Evolutionary conservation across 2,797 vertebrate species (phyloP).

Genomic region (Nannoperca obscura): DNA sequence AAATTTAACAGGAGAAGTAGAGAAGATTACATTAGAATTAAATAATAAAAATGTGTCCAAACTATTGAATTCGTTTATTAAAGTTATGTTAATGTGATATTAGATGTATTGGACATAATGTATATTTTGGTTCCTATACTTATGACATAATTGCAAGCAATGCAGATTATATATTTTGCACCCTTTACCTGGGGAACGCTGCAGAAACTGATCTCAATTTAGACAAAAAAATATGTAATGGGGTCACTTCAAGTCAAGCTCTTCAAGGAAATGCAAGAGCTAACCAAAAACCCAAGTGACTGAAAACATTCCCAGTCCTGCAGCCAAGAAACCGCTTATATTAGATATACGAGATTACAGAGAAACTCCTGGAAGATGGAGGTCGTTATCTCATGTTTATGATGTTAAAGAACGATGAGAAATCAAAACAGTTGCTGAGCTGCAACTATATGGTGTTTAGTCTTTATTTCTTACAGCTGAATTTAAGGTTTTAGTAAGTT

Average conservation of each 20-base stretch:
- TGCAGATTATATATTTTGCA: neutral
- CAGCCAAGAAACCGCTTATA: neutral
- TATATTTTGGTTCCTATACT: neutral
- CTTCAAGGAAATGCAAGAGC: constrained; percentile 1
- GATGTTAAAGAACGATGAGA: neutral
- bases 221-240: constrained; percentile 5
- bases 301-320: neutral
- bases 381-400: neutral
- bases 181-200: neutral
- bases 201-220: constrained; percentile 14
- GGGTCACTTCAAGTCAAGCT: constrained; percentile 1
- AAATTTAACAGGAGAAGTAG: neutral
- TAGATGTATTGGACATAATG: neutral
- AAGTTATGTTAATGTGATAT: neutral
- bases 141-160: neutral
- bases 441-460: neutral
- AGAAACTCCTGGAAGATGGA: neutral
- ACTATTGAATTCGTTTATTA: neutral
- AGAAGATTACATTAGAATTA: neutral
- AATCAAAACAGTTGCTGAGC: neutral
- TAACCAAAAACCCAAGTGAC: neutral
- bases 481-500: neutral
- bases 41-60: neutral
- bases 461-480: neutral
- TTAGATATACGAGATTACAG: neutral